Evolutionary conservation across 2,888 invertebrate species (phyloP).

Genomic region (Lycia hirtaria): DNA sequence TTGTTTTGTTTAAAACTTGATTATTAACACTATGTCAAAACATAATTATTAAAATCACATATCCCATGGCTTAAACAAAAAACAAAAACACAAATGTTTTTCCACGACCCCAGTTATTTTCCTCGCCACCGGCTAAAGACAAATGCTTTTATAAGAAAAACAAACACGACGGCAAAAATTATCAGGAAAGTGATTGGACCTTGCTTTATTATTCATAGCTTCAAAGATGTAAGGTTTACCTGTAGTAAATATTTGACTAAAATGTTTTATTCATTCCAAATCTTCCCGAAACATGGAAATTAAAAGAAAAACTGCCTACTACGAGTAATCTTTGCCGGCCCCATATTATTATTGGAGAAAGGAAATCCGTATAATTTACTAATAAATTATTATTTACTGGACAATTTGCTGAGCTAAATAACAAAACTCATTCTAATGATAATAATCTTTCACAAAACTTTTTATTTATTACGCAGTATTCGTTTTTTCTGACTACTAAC

Average conservation of each 20-base stretch:
- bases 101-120: constrained; percentile 10
- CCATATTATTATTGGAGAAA: constrained; percentile 37
- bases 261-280: constrained; percentile 59
- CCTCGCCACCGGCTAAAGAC: constrained; percentile 25
- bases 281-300: constrained; percentile 48
- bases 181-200: constrained; percentile 35
- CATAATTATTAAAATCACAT: background rate
- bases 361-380: constrained; percentile 30
- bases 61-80: background rate
- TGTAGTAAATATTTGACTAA: constrained; percentile 54
- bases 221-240: constrained; percentile 43
- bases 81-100: background rate
- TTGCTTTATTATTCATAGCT: constrained; percentile 46
- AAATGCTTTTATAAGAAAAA: constrained; percentile 40
- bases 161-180: constrained; percentile 41
- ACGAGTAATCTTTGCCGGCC: constrained; percentile 41
- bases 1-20: too few relatives aligned
- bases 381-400: constrained; percentile 41
- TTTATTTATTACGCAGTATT: constrained; percentile 7
- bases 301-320: constrained; percentile 46
- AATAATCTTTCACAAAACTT: constrained; percentile 25
- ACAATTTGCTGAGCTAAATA: constrained; percentile 24
- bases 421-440: constrained; percentile 30
- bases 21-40: too few relatives aligned
- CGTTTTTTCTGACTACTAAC: background rate